These are phyloP conservation scores for Pygmarrhopalites habei DNA, from an alignment of 1,140 invertebrate species.

Conservation along the genomic window DNA sequence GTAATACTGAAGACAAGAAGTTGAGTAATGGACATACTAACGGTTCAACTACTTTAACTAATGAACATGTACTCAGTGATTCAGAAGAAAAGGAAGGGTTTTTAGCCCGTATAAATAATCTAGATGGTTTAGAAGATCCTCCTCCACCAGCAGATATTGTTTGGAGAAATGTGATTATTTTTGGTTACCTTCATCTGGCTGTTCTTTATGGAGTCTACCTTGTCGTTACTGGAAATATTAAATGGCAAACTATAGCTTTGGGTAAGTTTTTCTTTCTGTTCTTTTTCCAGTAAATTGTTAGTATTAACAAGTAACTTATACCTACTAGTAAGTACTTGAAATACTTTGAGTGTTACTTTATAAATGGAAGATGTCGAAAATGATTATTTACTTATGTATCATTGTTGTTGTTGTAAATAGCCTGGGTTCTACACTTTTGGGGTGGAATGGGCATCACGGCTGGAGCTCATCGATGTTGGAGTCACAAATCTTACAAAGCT, in stretches of 20 bases:
- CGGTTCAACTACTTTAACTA: no score
- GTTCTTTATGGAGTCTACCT: slow-evolving; percentile 38
- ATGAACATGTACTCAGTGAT: no score
- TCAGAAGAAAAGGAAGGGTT: no score
- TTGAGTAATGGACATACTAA: no score
- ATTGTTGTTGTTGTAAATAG: slow-evolving; percentile 2
- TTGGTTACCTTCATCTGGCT: slow-evolving; percentile 38
- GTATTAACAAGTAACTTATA: not conserved
- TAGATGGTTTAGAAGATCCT: not conserved
- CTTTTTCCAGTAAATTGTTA: not conserved
- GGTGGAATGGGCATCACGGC: slow-evolving; percentile 73
- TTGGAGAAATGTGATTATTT: slow-evolving; percentile 40
- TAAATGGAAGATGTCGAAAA: no score
- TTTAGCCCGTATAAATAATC: not conserved
- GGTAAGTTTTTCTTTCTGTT: slow-evolving; percentile 23
- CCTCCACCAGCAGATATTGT: slow-evolving; percentile 35
- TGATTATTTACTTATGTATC: not conserved
- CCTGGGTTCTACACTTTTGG: slow-evolving; percentile 40
- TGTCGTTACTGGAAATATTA: slow-evolving; percentile 31
- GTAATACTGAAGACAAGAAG: no score
- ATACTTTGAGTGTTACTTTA: not conserved
- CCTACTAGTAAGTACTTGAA: not conserved
- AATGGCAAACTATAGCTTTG: slow-evolving; percentile 33
- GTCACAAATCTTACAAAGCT: slow-evolving; percentile 81
- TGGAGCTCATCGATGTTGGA: slow-evolving; percentile 81